Evolutionary conservation across 2,797 vertebrate species (phyloP).

Genomic region (Poecilia velifera): DNA sequence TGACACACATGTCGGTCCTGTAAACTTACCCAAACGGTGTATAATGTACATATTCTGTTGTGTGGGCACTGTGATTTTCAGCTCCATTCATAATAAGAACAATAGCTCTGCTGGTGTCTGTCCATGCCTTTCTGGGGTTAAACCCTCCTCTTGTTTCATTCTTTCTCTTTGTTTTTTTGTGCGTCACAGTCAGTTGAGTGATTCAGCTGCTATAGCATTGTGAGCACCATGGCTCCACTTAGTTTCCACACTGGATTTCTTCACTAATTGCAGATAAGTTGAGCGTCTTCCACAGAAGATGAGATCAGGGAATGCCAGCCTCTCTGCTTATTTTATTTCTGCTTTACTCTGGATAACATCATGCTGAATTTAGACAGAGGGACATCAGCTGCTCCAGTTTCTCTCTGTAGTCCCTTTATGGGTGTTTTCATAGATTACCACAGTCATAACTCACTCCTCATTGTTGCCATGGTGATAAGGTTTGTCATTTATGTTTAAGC

Average conservation of each 20-base stretch:
- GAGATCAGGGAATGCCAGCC: neutral
- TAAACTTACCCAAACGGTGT: too few species aligned
- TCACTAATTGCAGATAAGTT: conserved; percentile 33
- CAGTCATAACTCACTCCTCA: conserved; percentile 6
- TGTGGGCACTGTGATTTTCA: too few species aligned
- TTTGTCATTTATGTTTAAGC: conserved; percentile 10
- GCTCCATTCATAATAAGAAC: too few species aligned
- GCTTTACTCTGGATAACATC: conserved; percentile 4
- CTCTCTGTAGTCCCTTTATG: neutral
- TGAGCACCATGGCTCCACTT: neutral
- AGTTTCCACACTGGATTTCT: conserved; percentile 21
- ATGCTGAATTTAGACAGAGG: neutral
- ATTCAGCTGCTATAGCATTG: conserved; percentile 4
- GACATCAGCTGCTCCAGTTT: neutral
- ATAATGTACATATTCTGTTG: too few species aligned
- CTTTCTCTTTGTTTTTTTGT: too few species aligned
- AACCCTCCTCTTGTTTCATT: too few species aligned
- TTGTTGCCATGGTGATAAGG: conserved; percentile 36
- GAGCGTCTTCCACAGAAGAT: conserved; percentile 25
- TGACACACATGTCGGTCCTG: too few species aligned
- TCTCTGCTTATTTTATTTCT: neutral
- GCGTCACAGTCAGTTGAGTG: conserved; percentile 28
- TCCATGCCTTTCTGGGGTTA: too few species aligned
- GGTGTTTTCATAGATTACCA: conserved; percentile 21
- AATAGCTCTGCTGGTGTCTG: too few species aligned